A percentile compares a stretch with the other conserved stretches of the same genome.
phyloP scores from a whole-genome alignment of 2,113 vertebrate genomes.

The Paradoxurus hermaphroditus region DNA sequence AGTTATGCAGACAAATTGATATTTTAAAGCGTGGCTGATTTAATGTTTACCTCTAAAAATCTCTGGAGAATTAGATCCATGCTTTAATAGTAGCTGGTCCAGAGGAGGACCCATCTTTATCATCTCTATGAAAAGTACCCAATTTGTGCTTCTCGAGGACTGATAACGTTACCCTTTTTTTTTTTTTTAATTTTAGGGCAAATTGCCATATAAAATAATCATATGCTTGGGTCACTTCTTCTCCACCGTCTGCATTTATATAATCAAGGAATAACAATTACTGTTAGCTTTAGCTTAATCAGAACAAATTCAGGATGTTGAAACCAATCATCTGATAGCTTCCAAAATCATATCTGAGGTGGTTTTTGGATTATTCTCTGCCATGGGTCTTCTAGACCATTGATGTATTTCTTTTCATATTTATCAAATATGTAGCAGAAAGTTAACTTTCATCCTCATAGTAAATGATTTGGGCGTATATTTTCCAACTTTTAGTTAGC shows the following conservation, averaged over 20 bases:
- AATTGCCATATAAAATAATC: not conserved
- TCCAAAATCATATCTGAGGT: not conserved
- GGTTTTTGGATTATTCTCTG: not conserved
- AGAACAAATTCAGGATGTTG: constrained; percentile 17
- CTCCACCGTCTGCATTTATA: not conserved
- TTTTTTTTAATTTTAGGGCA: constrained; percentile 22
- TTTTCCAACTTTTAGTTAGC: not conserved
- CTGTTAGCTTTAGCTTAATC: not conserved
- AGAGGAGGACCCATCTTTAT: not conserved
- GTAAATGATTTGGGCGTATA: not conserved
- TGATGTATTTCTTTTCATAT: not conserved
- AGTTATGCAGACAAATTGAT: constrained; percentile 35
- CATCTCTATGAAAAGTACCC: not conserved
- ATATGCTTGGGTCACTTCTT: not conserved
- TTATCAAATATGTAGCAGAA: not conserved
- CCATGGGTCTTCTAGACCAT: not conserved
- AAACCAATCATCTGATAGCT: not conserved
- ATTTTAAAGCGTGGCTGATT: constrained; percentile 24
- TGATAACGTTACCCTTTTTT: not conserved
- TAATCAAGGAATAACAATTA: constrained; percentile 4
- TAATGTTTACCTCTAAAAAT: constrained; percentile 31
- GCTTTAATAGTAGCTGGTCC: not conserved
- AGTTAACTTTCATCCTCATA: not conserved
- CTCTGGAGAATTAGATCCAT: not conserved
- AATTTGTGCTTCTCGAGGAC: not conserved